Base-by-base conservation (phyloP, 2,888 invertebrate genomes). In the Tenthredo mesomela region DNA sequence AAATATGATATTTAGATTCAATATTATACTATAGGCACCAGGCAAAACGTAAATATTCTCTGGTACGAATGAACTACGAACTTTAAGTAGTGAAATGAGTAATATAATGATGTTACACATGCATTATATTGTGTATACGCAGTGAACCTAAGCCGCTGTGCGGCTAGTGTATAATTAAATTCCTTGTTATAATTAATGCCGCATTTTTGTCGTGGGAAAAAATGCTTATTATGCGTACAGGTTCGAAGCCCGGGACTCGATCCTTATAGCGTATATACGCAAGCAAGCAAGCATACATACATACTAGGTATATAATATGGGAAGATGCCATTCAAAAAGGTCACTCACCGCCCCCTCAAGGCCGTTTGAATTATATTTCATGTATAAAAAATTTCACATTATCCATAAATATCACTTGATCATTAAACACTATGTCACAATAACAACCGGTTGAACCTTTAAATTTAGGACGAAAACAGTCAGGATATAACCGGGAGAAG, bases 331-430 rank as follows among this genome's bases (percentile, higher is more conserved):
- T 88, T 88, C 87, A 86, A 88, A 88, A 90, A 88, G 91, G 91
- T 91, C 91, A 91, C 92, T 92, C 92, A 92, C 92, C 92, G 90
- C 88, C 88, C 87, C 87, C 85, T 87, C 90, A 92, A 92, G 91
- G 91, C 89, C 90, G 88, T 87, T 54, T 82, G 71, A 54, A 54
- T 40, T 43, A 43, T 43, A 43, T 37, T 75, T 37, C 18, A 7
- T 12, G 18, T 40, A 43, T 15, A 21, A 40, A 47, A 40, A 9
- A 5, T 70, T 50, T 82, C 70, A 70, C 82, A 70, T 70, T 82
- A 67, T 82, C 25, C 82, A 21, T n/a, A 67, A 29, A 47, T 25
- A 58, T 15, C 61, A 80, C 40, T n/a, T n/a, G 15, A 80, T 21
- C 43, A 7, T 9, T 25, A 61, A 9, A 37, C 80, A 61, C 80